A percentile compares a stretch with the other conserved stretches of the same genome.
phyloP scores from a whole-genome alignment of 2,113 vertebrate genomes.

The Rhabdornis inornatus region DNA sequence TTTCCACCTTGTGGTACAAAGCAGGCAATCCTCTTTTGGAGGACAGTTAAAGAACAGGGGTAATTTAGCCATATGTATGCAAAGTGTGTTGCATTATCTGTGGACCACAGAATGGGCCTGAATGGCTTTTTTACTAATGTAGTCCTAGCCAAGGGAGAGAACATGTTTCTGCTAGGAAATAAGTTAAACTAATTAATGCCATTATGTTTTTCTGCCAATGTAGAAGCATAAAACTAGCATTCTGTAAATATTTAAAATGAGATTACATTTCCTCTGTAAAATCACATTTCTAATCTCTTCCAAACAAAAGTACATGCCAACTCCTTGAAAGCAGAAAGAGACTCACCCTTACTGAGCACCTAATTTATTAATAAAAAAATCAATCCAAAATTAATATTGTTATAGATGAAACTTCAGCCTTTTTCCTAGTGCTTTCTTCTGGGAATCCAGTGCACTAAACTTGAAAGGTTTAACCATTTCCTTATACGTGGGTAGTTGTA shows the following conservation, averaged over 20 bases:
- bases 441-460: background rate
- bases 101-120: background rate
- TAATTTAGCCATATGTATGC: background rate
- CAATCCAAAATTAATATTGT: background rate
- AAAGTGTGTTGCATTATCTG: background rate
- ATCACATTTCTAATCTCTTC: slow-evolving; percentile 2
- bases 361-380: background rate
- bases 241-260: slow-evolving; percentile 50
- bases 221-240: slow-evolving; percentile 37
- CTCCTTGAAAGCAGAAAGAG: background rate
- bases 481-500: background rate
- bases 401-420: background rate
- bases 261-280: slow-evolving; percentile 3
- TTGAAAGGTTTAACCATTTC: background rate
- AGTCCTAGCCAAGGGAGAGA: background rate
- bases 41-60: background rate
- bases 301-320: background rate
- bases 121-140: background rate
- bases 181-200: slow-evolving; percentile 34
- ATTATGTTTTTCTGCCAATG: slow-evolving; percentile 7
- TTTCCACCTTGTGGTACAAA: background rate
- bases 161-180: background rate
- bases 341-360: background rate
- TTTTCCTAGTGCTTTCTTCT: background rate
- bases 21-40: background rate